Base-by-base conservation (phyloP, 2,797 vertebrate species). In the Mormyrus hasselquistii region DNA sequence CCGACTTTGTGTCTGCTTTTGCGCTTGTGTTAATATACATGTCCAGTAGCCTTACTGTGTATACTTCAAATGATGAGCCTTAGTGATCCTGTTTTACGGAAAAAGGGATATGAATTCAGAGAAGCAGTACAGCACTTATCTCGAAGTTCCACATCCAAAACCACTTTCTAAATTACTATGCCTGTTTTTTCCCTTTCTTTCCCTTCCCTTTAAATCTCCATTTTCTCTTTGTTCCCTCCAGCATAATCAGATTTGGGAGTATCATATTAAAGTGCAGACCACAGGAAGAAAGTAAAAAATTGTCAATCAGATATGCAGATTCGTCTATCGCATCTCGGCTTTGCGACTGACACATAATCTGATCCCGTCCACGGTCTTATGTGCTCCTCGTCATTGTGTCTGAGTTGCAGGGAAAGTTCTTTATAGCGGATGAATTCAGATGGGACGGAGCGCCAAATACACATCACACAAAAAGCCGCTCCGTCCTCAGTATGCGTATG, bases 341-440 rank as follows among this genome's bases (percentile, higher is more conserved):
- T 88, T 47, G 22, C 41, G 52, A 87, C 73, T 69, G 65, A 69
- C 88, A 86, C 87, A 89, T 91, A 91, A 90, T 90, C 91, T 89
- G 79, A 94, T 95, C 95, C 93, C 94, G 87, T 92, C 94, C 92
- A 93, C 89, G 93, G 94, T 95, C 95, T 95, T 96, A 94, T 94
- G 94, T 94, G 93, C 94, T 95, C 94, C 95, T 96, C 94, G 93
- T 92, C 91, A 94, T 94, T 95, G 94, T 95, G 94, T 93, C 88
- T 89, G 88, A 90, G 38, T 87, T 73, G 88, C 89, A 38, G 85
- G 14, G 65, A 89, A 91, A 90, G 89, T 90, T 90, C 91, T 90
- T 92, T 90, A 91, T 90, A 90, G 91, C 91, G 93, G 93, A 93
- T 92, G 92, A 95, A 94, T 94, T 93, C 84, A 90, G 93, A 92